phyloP scores from a whole-genome alignment of 2,888 invertebrate species.

The Pomacea canaliculata region DNA sequence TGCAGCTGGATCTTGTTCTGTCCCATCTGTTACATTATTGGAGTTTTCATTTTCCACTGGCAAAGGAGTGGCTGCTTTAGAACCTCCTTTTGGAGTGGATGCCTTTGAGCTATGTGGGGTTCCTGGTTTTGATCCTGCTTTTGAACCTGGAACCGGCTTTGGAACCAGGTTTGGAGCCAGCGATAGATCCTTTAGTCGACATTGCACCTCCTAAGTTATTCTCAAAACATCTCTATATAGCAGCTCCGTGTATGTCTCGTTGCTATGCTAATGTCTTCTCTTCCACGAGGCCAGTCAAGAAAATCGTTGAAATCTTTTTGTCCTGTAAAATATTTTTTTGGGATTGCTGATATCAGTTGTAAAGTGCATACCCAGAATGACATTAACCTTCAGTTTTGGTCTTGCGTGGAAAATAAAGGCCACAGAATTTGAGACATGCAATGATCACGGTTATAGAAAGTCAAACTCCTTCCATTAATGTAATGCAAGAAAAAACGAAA shows the following conservation, averaged over 20 bases:
- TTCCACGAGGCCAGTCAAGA: no score
- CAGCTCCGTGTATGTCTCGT: not conserved
- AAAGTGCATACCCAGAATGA: no score
- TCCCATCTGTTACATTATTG: not conserved
- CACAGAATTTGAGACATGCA: no score
- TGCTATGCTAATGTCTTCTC: not conserved
- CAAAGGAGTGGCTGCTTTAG: conserved; percentile 46
- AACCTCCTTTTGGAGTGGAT: conserved; percentile 51
- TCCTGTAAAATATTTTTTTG: no score
- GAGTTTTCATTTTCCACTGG: conserved; percentile 29
- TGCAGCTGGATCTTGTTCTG: no score
- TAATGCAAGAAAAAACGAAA: no score
- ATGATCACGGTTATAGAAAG: no score
- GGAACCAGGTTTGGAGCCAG: conserved; percentile 37
- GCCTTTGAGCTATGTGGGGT: conserved; percentile 49
- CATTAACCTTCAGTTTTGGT: no score
- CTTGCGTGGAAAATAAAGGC: no score
- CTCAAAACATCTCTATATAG: not conserved
- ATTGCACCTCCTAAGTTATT: conserved; percentile 29
- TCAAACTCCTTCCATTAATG: no score
- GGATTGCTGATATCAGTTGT: no score
- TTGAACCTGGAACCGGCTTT: conserved; percentile 32
- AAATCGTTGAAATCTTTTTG: no score
- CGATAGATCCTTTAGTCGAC: conserved; percentile 50
- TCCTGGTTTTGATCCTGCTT: conserved; percentile 39